Percentiles rank a stretch among this genome's conserved stretches.
phyloP scores from a whole-genome alignment of 1,140 invertebrate genomes.

The Riptortus pedestris region DNA sequence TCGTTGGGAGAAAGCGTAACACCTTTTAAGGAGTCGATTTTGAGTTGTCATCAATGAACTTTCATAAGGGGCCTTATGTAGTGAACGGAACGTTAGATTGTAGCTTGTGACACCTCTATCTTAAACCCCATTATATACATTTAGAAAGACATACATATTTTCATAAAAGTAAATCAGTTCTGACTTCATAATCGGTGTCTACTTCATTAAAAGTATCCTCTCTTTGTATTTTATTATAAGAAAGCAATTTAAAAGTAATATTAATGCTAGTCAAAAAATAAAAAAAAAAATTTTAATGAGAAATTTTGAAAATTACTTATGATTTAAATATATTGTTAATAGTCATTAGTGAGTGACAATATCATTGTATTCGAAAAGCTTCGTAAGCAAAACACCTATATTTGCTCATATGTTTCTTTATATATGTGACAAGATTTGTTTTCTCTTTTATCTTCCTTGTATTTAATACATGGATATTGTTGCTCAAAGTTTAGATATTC shows the following conservation, averaged over 20 bases:
- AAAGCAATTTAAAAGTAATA: constrained; percentile 14
- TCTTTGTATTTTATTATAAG: constrained; percentile 14
- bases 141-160: constrained; percentile 13
- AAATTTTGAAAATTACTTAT: constrained; percentile 8
- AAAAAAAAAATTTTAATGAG: constrained; percentile 1
- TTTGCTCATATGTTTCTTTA: constrained; percentile 18
- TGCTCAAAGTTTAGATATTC: constrained; percentile 14
- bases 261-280: constrained; percentile 21
- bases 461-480: constrained; percentile 21
- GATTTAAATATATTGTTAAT: constrained; percentile 18
- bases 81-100: constrained; percentile 11
- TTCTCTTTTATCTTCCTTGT: constrained; percentile 14
- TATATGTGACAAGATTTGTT: not conserved
- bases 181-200: constrained; percentile 7
- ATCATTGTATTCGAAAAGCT: constrained; percentile 14
- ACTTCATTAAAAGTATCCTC: not conserved
- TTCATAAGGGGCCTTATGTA: constrained; percentile 22
- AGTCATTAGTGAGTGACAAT: constrained; percentile 20
- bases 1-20: too few relatives aligned
- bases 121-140: not conserved
- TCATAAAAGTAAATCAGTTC: constrained; percentile 1
- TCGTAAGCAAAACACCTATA: constrained; percentile 18
- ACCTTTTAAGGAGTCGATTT: too few relatives aligned
- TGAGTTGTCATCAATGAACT: constrained; percentile 12
- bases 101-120: constrained; percentile 14